These are phyloP conservation scores for Neomorphus geoffroyi DNA, from an alignment of 2,797 vertebrate genomes.

Conservation along the genomic window DNA sequence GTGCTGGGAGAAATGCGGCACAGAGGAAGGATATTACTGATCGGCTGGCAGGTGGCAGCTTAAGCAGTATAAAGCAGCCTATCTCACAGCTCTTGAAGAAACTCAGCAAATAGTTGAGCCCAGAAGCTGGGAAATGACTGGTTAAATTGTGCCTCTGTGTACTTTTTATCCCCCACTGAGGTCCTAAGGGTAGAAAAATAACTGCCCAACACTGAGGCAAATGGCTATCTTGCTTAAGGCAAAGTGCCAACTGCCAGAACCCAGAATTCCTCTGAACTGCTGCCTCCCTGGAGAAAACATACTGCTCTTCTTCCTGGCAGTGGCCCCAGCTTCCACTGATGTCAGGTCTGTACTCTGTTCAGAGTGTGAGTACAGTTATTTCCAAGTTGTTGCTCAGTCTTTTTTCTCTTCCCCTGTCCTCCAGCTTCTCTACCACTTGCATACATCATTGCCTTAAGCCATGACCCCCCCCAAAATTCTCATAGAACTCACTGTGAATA, in stretches of 20 bases:
- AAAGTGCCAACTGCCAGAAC: not conserved
- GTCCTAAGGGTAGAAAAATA: not conserved
- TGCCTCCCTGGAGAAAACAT: rapidly evolving
- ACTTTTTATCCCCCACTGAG: not conserved
- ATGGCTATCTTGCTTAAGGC: not conserved
- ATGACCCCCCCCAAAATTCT: not conserved
- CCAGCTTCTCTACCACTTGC: not conserved
- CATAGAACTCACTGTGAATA: not conserved
- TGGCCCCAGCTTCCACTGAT: not conserved
- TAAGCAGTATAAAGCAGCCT: not conserved
- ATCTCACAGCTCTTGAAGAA: not conserved
- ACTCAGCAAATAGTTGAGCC: not conserved
- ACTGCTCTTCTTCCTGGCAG: not conserved
- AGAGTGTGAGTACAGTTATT: not conserved
- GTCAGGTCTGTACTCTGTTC: not conserved
- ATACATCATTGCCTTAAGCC: not conserved
- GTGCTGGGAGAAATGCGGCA: not conserved
- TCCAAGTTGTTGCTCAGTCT: not conserved
- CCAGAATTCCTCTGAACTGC: not conserved
- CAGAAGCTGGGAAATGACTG: not conserved
- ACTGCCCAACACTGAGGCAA: not conserved
- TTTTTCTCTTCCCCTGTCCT: not conserved
- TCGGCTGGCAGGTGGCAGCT: not conserved
- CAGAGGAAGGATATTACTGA: not conserved
- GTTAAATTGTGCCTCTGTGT: not conserved